Conservation (phyloP, 2,113 vertebrate species). For the Orcinus orca region DNA sequence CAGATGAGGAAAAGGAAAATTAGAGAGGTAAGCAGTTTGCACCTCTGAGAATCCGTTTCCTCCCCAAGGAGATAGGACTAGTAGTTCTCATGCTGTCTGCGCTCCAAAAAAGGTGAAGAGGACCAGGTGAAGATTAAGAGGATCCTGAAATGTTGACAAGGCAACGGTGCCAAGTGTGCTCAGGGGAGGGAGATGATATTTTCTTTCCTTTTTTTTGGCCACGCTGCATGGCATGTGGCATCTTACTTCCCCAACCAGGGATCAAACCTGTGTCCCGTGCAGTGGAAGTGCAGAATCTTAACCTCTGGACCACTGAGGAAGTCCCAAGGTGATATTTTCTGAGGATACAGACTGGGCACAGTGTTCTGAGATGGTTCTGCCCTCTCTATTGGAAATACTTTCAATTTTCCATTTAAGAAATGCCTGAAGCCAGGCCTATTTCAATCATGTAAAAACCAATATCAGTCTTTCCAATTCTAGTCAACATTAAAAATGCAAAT, state of each 20-base stretch:
- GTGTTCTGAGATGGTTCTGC: neutral
- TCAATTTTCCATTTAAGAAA: slow-evolving; percentile 55
- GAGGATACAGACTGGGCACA: neutral
- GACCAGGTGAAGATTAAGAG: neutral
- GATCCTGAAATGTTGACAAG: neutral
- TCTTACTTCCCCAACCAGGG: too few species aligned
- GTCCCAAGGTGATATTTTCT: neutral
- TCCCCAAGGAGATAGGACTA: neutral
- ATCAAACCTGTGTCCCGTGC: too few species aligned
- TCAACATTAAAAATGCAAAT: slow-evolving; percentile 76
- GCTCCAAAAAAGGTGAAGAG: neutral
- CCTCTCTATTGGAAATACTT: slow-evolving; percentile 38
- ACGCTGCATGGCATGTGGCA: too few species aligned
- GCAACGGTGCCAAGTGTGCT: neutral
- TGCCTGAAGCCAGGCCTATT: neutral
- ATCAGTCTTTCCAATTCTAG: slow-evolving; percentile 53
- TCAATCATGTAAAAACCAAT: slow-evolving; percentile 55
- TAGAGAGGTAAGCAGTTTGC: neutral
- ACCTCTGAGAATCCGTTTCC: neutral
- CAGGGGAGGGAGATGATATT: neutral
- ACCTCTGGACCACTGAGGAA: too few species aligned
- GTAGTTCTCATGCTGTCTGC: neutral
- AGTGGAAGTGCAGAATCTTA: too few species aligned
- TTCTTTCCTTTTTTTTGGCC: neutral
- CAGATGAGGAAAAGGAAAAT: neutral